Conservation (phyloP, 2,113 vertebrate species). For the Solenodon paradoxus region DNA sequence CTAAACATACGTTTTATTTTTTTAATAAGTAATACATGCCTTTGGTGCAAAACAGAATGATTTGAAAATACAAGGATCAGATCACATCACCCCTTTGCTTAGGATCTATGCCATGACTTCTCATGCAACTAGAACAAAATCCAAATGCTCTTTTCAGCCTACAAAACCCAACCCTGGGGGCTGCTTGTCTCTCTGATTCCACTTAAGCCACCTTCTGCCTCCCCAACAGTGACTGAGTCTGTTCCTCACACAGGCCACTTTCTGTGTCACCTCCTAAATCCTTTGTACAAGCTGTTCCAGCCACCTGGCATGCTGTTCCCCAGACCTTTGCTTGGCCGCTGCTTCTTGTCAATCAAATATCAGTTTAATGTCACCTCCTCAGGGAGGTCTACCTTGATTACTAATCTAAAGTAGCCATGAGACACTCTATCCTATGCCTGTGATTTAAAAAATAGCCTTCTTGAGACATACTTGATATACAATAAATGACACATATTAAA, state of each 20-base stretch:
- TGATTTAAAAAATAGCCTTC: neutral
- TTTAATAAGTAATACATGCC: neutral
- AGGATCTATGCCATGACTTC: neutral
- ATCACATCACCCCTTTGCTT: neutral
- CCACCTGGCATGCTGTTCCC: neutral
- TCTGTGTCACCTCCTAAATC: neutral
- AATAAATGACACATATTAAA: neutral
- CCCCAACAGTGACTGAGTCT: too few species aligned
- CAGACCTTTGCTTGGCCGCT: neutral
- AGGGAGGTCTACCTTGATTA: neutral
- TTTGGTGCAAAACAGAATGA: neutral
- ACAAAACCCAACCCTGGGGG: neutral
- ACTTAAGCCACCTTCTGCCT: neutral
- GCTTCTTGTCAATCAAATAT: neutral
- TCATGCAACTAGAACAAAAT: neutral
- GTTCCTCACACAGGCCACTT: neutral
- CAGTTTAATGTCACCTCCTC: neutral
- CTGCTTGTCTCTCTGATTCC: neutral
- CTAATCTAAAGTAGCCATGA: neutral
- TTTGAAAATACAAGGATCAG: neutral
- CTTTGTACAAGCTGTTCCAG: neutral
- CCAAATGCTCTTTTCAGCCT: neutral
- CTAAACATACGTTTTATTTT: neutral
- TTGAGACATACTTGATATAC: neutral
- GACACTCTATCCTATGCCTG: neutral